Evolutionary conservation across 2,797 vertebrate species (phyloP).

Genomic region (Adrianichthys oophorus): DNA sequence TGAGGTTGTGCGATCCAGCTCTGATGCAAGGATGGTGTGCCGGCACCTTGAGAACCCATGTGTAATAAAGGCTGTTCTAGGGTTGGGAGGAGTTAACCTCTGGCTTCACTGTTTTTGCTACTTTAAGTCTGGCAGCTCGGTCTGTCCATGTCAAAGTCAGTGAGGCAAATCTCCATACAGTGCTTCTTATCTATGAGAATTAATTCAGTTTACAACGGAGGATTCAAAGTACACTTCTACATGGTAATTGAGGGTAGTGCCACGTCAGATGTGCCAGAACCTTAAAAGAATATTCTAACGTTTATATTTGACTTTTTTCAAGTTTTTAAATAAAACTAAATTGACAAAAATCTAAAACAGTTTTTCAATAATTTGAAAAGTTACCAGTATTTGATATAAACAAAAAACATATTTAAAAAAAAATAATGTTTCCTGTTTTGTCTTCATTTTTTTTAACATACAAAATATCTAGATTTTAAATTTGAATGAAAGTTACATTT

Average conservation of each 20-base stretch:
- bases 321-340: not conserved
- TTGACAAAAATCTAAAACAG: too few relatives aligned
- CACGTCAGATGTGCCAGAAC: constrained; percentile 44
- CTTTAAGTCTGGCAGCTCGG: constrained; percentile 22
- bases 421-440: too few relatives aligned
- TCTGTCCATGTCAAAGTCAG: constrained; percentile 15
- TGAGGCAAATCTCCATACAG: constrained; percentile 1
- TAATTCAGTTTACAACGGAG: constrained; percentile 50
- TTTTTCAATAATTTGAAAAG: too few relatives aligned
- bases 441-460: too few relatives aligned
- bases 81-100: constrained; percentile 51
- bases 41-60: constrained; percentile 6
- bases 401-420: too few relatives aligned
- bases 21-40: constrained; percentile 4
- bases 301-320: not conserved
- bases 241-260: constrained; percentile 42
- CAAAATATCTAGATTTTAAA: too few relatives aligned
- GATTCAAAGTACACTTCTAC: constrained; percentile 63
- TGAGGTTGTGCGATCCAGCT: constrained; percentile 6
- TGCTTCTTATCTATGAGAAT: constrained; percentile 43
- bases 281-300: not conserved
- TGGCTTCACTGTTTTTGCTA: constrained; percentile 15
- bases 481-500: too few relatives aligned
- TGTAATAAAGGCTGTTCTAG: constrained; percentile 57
- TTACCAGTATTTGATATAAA: too few relatives aligned